Conservation (phyloP, 1,140 invertebrate species). For the Sipha flava region DNA sequence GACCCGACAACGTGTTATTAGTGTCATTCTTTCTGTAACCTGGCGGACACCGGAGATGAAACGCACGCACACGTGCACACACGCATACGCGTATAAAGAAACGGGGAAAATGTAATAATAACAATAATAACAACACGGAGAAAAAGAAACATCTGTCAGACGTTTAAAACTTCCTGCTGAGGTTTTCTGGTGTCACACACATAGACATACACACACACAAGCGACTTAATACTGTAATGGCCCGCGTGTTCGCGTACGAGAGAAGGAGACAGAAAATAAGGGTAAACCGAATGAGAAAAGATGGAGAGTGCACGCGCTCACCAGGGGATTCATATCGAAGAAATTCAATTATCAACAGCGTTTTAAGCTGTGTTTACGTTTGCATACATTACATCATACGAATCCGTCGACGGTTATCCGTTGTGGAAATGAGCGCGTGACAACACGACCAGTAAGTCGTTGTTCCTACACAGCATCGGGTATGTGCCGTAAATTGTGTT, state of each 20-base stretch:
- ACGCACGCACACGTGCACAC: neutral
- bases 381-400: neutral
- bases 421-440: neutral
- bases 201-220: neutral
- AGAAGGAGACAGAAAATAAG: too few species aligned
- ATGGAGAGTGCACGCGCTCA: too few species aligned
- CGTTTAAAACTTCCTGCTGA: slow-evolving; percentile 13
- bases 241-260: neutral
- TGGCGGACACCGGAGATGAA: neutral
- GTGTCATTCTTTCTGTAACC: neutral
- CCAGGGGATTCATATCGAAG: neutral
- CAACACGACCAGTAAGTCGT: neutral
- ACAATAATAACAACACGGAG: neutral
- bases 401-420: neutral
- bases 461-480: neutral
- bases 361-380: too few species aligned
- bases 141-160: slow-evolving; percentile 18
- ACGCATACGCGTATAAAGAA: neutral
- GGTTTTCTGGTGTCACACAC: neutral
- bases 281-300: too few species aligned
- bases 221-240: neutral
- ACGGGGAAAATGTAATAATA: neutral
- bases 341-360: neutral
- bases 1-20: slow-evolving; percentile 3
- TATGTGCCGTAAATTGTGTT: too few species aligned